These are phyloP conservation scores for Eira barbara DNA, from an alignment of 2,113 vertebrate genomes.

Conservation along the genomic window DNA sequence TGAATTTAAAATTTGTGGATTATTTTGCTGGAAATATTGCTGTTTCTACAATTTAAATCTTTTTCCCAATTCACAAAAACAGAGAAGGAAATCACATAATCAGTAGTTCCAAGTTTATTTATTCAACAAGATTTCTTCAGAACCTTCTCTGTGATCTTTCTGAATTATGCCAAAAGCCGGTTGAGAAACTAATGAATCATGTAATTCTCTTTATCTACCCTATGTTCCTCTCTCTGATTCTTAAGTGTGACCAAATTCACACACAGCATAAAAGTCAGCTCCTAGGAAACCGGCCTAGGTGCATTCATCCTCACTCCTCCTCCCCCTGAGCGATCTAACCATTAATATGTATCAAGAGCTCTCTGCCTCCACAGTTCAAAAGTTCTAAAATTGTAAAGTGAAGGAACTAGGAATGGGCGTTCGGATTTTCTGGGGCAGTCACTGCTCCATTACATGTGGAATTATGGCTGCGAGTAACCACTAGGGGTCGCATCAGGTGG, in stretches of 20 bases:
- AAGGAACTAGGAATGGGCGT: neutral
- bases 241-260: neutral
- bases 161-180: neutral
- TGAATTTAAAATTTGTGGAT: neutral
- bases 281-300: neutral
- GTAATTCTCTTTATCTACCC: neutral
- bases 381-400: neutral
- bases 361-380: neutral
- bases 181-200: constrained; percentile 9
- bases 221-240: neutral
- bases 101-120: neutral
- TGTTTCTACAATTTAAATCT: neutral
- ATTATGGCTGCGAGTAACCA: neutral
- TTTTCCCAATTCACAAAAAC: neutral
- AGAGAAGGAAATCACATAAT: neutral
- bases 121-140: constrained; percentile 3
- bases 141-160: neutral
- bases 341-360: neutral
- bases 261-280: neutral
- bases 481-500: neutral
- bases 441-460: neutral
- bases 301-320: neutral
- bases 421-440: neutral
- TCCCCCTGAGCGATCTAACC: neutral
- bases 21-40: neutral